Percentiles rank a stretch among this genome's conserved stretches.
phyloP scores from a whole-genome alignment of 2,113 vertebrate genomes.

The Sylvietta virens region DNA sequence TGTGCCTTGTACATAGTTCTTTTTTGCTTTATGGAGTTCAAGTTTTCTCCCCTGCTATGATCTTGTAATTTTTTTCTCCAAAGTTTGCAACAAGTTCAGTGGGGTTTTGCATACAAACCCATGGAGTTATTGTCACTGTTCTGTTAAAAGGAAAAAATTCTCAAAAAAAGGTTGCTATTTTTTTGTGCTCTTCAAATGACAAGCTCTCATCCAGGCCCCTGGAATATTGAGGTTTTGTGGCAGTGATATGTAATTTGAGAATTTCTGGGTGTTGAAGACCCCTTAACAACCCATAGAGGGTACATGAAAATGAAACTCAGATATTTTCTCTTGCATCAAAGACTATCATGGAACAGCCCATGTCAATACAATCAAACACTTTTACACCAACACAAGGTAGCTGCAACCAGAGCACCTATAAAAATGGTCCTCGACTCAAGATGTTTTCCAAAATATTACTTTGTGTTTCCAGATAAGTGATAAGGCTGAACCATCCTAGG shows the following conservation, averaged over 20 bases:
- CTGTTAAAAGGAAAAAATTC: neutral
- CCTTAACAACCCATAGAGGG: neutral
- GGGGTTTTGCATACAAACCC: fast-evolving
- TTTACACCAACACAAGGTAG: neutral
- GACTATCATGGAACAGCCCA: neutral
- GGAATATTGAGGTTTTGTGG: neutral
- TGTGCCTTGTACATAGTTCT: neutral
- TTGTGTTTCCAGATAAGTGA: neutral
- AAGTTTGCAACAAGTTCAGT: neutral
- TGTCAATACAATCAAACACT: neutral
- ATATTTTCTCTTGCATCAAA: neutral
- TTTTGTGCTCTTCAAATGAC: neutral
- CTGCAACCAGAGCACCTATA: neutral
- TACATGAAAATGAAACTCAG: neutral
- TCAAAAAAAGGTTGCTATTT: fast-evolving
- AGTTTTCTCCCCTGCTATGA: neutral
- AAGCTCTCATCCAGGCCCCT: neutral
- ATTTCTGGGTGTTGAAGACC: neutral
- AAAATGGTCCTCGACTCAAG: neutral
- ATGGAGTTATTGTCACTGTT: neutral
- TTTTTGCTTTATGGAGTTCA: neutral
- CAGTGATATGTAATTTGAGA: neutral
- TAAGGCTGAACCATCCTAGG: neutral
- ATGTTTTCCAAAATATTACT: neutral
- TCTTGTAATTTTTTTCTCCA: neutral